Evolutionary conservation across 2,797 vertebrate genomes (phyloP).

Genomic region (Fundulus diaphanus): DNA sequence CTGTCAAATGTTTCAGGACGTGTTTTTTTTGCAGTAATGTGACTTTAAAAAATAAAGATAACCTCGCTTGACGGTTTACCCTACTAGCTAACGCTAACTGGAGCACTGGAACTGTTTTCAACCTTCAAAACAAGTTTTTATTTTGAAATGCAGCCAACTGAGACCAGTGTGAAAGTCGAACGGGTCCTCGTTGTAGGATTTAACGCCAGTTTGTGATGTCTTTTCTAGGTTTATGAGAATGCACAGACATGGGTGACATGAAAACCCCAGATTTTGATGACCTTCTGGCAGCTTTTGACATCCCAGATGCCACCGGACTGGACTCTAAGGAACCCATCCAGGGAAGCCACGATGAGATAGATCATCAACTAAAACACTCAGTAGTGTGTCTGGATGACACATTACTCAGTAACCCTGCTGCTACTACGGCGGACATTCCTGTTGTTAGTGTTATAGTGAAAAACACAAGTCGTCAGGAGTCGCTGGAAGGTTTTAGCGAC

Average conservation of each 20-base stretch:
- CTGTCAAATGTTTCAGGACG: neutral
- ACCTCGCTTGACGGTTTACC: constrained; percentile 1
- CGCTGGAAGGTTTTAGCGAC: constrained; percentile 83
- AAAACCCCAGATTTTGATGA: constrained; percentile 99
- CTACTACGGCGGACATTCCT: constrained; percentile 83
- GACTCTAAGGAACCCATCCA: constrained; percentile 95
- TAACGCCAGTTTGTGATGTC: neutral
- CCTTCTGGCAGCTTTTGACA: constrained; percentile 98
- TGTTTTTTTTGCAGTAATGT: accelerated
- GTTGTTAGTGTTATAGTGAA: constrained; percentile 96
- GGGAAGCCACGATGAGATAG: constrained; percentile 86
- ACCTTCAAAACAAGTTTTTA: constrained; percentile 2
- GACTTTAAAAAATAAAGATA: neutral
- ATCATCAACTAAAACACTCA: constrained; percentile 86
- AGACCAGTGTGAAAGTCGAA: neutral
- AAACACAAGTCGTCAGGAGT: constrained; percentile 93
- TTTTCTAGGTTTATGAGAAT: constrained; percentile 74
- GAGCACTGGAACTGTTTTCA: constrained; percentile 11
- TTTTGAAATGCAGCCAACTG: neutral
- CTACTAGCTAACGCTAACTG: constrained; percentile 39
- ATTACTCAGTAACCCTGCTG: constrained; percentile 81
- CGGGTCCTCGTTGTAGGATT: neutral
- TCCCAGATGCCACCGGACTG: constrained; percentile 95
- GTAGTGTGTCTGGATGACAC: constrained; percentile 90
- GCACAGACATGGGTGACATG: constrained; percentile 97